Evolutionary conservation across 1,140 invertebrate species (phyloP).

Genomic region (Dufourea novaeangliae): DNA sequence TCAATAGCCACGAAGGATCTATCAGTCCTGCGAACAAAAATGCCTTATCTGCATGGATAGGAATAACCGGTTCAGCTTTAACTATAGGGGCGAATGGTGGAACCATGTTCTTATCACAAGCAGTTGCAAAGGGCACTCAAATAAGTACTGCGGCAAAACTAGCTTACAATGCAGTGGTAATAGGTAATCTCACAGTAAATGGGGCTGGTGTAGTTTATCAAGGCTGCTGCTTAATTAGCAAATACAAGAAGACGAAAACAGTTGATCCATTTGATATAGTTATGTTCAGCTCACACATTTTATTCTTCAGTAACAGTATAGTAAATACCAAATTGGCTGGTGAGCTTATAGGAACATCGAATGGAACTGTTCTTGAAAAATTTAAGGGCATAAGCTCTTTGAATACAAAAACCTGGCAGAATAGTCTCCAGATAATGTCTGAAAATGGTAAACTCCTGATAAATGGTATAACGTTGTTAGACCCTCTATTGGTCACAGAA

Average conservation of each 20-base stretch:
- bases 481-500: neutral
- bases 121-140: constrained; percentile 34
- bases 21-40: constrained; percentile 51
- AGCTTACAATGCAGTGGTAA: constrained; percentile 56
- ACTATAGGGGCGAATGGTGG: constrained; percentile 57
- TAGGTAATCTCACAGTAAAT: constrained; percentile 58
- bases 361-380: constrained; percentile 8
- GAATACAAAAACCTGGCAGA: accelerated
- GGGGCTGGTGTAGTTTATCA: constrained; percentile 44
- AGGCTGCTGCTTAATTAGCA: constrained; percentile 45
- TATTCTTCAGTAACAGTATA: constrained; percentile 61
- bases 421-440: neutral
- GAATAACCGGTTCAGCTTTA: constrained; percentile 42
- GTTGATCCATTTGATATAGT: constrained; percentile 41
- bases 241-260: constrained; percentile 29
- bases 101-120: constrained; percentile 44
- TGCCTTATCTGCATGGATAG: constrained; percentile 60
- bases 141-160: constrained; percentile 42
- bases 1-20: constrained; percentile 60
- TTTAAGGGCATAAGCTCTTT: neutral
- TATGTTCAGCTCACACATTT: constrained; percentile 48
- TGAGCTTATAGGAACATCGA: constrained; percentile 4
- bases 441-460: neutral
- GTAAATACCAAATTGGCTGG: constrained; percentile 58
- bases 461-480: constrained; percentile 1